These are phyloP conservation scores for Phyllostomus discolor DNA, from an alignment of 2,113 vertebrate genomes.

Conservation along the genomic window DNA sequence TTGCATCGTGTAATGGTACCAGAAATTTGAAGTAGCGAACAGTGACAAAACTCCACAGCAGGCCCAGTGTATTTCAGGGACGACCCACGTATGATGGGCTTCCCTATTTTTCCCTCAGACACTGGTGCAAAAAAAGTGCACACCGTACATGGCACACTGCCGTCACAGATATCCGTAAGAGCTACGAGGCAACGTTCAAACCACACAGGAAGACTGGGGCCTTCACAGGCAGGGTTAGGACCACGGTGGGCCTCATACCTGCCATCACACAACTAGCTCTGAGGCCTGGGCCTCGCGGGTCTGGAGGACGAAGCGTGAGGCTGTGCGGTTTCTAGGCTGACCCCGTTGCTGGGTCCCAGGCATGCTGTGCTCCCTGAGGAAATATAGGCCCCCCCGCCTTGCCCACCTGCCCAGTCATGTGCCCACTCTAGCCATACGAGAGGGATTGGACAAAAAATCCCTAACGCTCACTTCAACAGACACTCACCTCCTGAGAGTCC, in stretches of 20 bases:
- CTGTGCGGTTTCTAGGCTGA: not conserved
- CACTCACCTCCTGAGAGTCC: not conserved
- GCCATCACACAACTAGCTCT: not conserved
- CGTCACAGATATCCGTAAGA: not conserved
- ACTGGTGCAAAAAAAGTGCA: too few species aligned
- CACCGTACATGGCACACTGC: too few species aligned
- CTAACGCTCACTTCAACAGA: too few species aligned
- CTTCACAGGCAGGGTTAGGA: not conserved
- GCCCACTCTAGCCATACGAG: not conserved
- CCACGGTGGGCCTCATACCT: not conserved
- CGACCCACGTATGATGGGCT: too few species aligned
- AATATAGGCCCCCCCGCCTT: not conserved
- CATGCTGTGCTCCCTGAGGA: not conserved
- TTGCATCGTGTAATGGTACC: too few species aligned
- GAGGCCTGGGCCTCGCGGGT: not conserved
- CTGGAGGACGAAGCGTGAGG: not conserved
- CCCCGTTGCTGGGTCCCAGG: not conserved
- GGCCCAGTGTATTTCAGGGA: too few species aligned
- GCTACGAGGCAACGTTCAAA: not conserved
- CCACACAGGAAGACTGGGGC: not conserved
- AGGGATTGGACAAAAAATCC: not conserved
- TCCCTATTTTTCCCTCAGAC: too few species aligned
- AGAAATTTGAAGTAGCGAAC: too few species aligned
- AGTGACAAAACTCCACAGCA: too few species aligned
- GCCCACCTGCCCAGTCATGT: not conserved